A percentile compares a stretch with the other conserved stretches of the same genome.
These are phyloP conservation scores for Lepus timidus DNA, from an alignment of 2,113 vertebrate species.

Conservation along the genomic window DNA sequence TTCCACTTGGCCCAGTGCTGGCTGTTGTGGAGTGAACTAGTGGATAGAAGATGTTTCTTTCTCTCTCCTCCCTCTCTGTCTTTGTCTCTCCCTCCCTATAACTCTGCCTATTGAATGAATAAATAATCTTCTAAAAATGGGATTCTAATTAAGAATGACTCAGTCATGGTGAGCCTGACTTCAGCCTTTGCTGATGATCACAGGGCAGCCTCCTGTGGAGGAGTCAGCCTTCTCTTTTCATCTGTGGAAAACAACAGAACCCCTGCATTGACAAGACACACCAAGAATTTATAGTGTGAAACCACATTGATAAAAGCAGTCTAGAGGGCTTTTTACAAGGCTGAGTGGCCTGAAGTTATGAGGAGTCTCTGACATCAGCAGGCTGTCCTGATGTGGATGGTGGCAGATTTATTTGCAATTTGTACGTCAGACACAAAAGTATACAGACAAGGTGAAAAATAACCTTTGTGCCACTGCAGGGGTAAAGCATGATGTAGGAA, in stretches of 20 bases:
- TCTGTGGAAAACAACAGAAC: background rate
- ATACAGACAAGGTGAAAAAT: no score
- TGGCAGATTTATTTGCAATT: background rate
- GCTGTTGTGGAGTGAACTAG: no score
- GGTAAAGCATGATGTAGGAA: background rate
- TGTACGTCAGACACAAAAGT: background rate
- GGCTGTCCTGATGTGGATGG: background rate
- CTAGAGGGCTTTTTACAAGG: background rate
- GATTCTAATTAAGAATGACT: no score
- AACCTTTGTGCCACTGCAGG: fast-evolving
- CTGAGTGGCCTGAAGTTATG: background rate
- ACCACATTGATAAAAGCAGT: background rate
- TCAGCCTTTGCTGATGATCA: background rate
- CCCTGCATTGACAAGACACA: background rate
- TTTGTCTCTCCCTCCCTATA: no score
- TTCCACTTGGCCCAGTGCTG: no score
- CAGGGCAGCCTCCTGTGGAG: background rate
- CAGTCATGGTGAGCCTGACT: background rate
- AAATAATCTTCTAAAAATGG: no score
- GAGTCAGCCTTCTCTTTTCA: background rate
- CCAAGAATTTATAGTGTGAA: background rate
- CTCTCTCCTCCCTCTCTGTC: no score
- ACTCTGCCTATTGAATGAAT: no score
- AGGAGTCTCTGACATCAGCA: background rate
- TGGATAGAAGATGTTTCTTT: no score